Conservation (phyloP, 2,113 vertebrate genomes). For the Toxotes chatareus region DNA sequence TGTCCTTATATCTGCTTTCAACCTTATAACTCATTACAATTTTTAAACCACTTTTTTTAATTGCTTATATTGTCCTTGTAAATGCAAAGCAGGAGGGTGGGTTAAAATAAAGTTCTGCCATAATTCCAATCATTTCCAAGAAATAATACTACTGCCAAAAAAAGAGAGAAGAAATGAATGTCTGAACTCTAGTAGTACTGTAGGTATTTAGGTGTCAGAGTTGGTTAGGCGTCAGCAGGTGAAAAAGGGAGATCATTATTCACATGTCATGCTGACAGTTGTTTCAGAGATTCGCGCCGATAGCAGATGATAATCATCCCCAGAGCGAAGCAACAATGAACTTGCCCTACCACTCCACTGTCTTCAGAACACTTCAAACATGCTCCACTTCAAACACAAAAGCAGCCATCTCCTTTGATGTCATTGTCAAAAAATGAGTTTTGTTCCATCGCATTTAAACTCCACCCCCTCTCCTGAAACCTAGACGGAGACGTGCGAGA, state of each 20-base stretch:
- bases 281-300: conserved; percentile 75
- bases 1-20: neutral
- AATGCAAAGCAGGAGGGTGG: neutral
- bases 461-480: conserved; percentile 78
- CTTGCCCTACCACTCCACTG: conserved; percentile 81
- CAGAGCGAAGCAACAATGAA: conserved; percentile 82
- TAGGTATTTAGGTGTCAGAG: conserved; percentile 76
- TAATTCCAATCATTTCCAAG: conserved; percentile 35
- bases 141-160: conserved; percentile 36
- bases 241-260: conserved; percentile 84
- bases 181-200: conserved; percentile 58
- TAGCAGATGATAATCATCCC: conserved; percentile 83
- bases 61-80: neutral
- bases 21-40: neutral
- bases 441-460: conserved; percentile 82
- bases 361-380: conserved; percentile 85
- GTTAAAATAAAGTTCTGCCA: conserved; percentile 1
- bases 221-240: conserved; percentile 77
- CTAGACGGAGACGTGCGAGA: conserved; percentile 76
- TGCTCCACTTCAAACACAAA: conserved; percentile 84
- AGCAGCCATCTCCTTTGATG: conserved; percentile 85
- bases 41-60: neutral
- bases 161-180: conserved; percentile 37
- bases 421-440: conserved; percentile 85
- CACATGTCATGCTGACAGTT: conserved; percentile 82